Base-by-base conservation (phyloP, 1,140 invertebrate species). In the Caenorhabditis tropicalis region DNA sequence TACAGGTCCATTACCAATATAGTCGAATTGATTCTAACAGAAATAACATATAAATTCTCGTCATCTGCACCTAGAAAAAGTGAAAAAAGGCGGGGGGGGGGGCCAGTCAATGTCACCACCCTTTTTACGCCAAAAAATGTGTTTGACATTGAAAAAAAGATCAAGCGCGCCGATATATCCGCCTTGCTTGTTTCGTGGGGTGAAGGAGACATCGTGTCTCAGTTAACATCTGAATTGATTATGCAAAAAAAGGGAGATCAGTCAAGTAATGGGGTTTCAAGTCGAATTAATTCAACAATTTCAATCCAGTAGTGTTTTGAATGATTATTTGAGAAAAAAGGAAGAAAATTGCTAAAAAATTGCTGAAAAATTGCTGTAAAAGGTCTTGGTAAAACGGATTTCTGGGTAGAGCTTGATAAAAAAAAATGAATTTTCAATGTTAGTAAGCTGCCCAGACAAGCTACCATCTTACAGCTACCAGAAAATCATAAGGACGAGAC, bases 121-220 rank as follows among this genome's bases (percentile, higher is more conserved):
- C 65, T n/a, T 74, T 27, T 21, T 74, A 74, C 65, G 36, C 65
- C 65, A 74, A 74, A 74, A 74, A 74, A 74, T 33, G 65, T 74
- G 65, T 74, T 74, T 74, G 65, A 74, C 65, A 74, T 74, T 74
- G 65, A 74, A 74, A 74, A n/a, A 29, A 74, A 74, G 65, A 74
- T 74, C 65, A 74, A 74, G 36, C 65, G 36, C 33, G 65, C 65
- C 65, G 65, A 74, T 74, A 74, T 74, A 74, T 74, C 65, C 65
- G 65, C 65, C 36, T 74, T 74, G 65, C 36, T n/a, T 33, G 58
- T 36, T 65, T 43, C 19, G 36, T 74, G 65, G 36, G 65, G n/a
- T 1, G 21, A 24, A 21, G 65, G 65, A 43, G 43, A 24, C 65
- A 74, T 43, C 29, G 65, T 74, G 65, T 74, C 65, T 74, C 65